These are phyloP conservation scores for Mesitornis unicolor DNA, from an alignment of 2,113 vertebrate species.

Conservation along the genomic window DNA sequence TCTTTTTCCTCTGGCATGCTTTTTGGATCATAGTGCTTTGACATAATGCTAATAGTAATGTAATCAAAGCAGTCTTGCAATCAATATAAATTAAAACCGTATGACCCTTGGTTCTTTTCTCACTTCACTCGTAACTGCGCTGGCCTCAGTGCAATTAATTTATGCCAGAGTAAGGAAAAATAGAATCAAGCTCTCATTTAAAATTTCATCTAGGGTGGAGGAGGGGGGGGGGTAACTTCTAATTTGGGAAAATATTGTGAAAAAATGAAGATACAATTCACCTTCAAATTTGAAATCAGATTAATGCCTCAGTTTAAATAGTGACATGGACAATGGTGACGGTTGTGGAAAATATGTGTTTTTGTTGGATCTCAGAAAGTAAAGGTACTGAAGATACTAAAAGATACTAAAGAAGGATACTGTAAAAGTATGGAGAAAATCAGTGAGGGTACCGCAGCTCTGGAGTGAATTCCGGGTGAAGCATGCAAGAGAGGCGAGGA, in stretches of 20 bases:
- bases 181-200: background rate
- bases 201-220: rapidly evolving
- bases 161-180: background rate
- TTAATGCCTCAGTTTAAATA: background rate
- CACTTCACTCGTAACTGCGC: background rate
- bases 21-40: background rate
- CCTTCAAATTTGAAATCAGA: background rate
- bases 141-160: background rate
- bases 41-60: background rate
- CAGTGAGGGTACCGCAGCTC: background rate
- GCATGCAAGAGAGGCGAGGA: background rate
- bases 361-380: background rate
- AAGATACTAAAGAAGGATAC: background rate
- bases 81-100: background rate
- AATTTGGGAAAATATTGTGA: background rate
- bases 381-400: background rate
- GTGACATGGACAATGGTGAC: background rate
- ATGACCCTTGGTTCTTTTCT: background rate
- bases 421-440: background rate
- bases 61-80: background rate
- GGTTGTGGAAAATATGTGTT: background rate
- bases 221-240: background rate
- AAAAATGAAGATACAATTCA: background rate
- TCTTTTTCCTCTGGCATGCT: background rate
- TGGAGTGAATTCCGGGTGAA: background rate